Percentiles rank a stretch among this genome's conserved stretches.
Conservation (phyloP, 2,888 invertebrate species). For the Eretmocerus hayati region DNA sequence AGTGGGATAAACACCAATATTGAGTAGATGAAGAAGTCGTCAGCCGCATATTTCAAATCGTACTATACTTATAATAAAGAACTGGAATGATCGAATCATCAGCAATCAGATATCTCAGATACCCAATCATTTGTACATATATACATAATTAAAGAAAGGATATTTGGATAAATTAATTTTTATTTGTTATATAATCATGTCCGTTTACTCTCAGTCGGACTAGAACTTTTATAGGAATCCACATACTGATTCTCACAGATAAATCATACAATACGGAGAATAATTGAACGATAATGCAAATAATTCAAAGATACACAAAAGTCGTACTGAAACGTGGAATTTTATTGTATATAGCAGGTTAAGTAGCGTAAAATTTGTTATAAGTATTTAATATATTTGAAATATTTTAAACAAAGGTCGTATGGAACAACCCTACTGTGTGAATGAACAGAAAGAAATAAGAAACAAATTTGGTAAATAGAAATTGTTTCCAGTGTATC, state of each 20-base stretch:
- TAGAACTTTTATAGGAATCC: conserved; percentile 12
- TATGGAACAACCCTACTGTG: conserved; percentile 1
- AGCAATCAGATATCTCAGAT: conserved; percentile 20
- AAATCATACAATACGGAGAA: not conserved
- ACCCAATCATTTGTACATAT: conserved; percentile 20
- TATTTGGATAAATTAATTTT: conserved; percentile 13
- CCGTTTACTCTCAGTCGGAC: conserved; percentile 5
- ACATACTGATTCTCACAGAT: conserved; percentile 2
- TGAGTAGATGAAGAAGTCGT: too few relatives aligned
- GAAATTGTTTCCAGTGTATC: too few relatives aligned
- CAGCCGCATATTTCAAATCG: too few relatives aligned
- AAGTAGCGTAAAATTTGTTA: conserved; percentile 16
- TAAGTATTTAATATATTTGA: conserved; percentile 17
- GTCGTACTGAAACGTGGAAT: not conserved
- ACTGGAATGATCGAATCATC: conserved; percentile 13
- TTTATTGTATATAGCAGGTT: conserved; percentile 18
- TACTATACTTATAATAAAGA: conserved; percentile 10
- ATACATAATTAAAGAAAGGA: conserved; percentile 11
- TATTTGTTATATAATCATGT: conserved; percentile 17
- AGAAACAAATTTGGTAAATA: too few relatives aligned
- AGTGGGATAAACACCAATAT: too few relatives aligned
- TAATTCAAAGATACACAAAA: not conserved
- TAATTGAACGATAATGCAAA: conserved; percentile 1
- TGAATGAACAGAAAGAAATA: not conserved
- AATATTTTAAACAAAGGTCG: conserved; percentile 4